These are phyloP conservation scores for Drosophila rellima DNA, from an alignment of 2,888 invertebrate genomes.

Conservation along the genomic window DNA sequence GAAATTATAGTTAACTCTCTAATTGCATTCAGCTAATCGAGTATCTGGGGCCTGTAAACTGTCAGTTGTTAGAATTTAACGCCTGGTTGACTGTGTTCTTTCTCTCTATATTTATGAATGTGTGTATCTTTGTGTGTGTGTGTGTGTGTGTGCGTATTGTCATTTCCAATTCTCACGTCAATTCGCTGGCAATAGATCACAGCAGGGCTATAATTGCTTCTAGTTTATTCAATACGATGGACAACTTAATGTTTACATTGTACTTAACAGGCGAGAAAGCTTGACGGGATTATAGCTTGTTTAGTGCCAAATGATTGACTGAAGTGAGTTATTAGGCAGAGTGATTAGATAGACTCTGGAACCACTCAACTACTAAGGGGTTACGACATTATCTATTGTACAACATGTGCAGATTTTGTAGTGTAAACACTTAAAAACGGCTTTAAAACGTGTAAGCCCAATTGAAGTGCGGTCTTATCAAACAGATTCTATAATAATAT, in stretches of 20 bases:
- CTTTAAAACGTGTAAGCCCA: constrained; percentile 25
- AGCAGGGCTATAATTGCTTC: constrained; percentile 46
- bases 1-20: constrained; percentile 39
- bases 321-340: constrained; percentile 14
- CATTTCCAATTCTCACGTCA: constrained; percentile 61
- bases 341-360: constrained; percentile 46
- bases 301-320: constrained; percentile 20
- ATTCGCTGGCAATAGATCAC: constrained; percentile 42
- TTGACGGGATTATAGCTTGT: constrained; percentile 25
- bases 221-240: constrained; percentile 34
- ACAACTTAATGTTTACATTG: constrained; percentile 20
- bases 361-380: constrained; percentile 19
- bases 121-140: background rate
- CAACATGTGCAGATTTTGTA: constrained; percentile 17
- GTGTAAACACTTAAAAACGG: constrained; percentile 51
- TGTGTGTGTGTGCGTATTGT: constrained; percentile 6
- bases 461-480: constrained; percentile 47
- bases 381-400: constrained; percentile 31
- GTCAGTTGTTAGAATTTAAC: constrained; percentile 69
- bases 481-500: constrained; percentile 20
- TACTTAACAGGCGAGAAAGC: constrained; percentile 11
- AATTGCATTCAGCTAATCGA: constrained; percentile 40
- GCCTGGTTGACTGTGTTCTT: constrained; percentile 48
- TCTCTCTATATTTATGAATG: constrained; percentile 6
- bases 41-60: constrained; percentile 58